Percentiles rank a stretch among this genome's conserved stretches.
phyloP scores from a whole-genome alignment of 2,888 invertebrate genomes.

The Malthinus seriepunctatus region DNA sequence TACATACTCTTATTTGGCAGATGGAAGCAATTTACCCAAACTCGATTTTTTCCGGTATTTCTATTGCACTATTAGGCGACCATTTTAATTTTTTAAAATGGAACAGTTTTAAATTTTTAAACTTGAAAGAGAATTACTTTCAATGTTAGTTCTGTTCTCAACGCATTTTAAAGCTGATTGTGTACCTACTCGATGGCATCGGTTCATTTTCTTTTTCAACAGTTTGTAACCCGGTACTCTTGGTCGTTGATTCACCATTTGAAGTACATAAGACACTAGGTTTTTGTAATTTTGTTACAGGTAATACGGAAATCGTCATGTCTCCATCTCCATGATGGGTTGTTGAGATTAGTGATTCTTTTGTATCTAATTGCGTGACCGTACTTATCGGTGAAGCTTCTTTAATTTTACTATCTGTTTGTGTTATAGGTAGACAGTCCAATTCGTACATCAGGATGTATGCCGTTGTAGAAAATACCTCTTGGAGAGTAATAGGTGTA shows the following conservation, averaged over 20 bases:
- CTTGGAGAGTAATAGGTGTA: slow-evolving; percentile 72
- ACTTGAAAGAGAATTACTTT: not conserved
- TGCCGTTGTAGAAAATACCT: slow-evolving; percentile 83
- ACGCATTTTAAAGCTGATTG: not conserved
- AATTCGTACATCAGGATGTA: slow-evolving; percentile 91
- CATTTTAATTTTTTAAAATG: slow-evolving; percentile 9
- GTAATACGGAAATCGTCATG: slow-evolving; percentile 49
- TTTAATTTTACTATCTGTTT: slow-evolving; percentile 51
- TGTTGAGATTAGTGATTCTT: slow-evolving; percentile 27
- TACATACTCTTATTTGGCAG: too few species aligned
- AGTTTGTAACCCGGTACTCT: not conserved
- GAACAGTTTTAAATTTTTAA: not conserved
- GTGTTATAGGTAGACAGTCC: slow-evolving; percentile 46
- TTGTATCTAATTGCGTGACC: slow-evolving; percentile 16
- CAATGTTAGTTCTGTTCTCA: not conserved
- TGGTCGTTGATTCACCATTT: slow-evolving; percentile 9
- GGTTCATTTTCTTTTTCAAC: slow-evolving; percentile 26
- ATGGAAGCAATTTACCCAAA: too few species aligned
- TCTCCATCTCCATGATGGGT: slow-evolving; percentile 38
- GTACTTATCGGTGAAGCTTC: slow-evolving; percentile 51
- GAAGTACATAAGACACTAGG: slow-evolving; percentile 19
- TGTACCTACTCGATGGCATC: slow-evolving; percentile 12
- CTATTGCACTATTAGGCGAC: slow-evolving; percentile 23
- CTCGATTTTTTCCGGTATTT: too few species aligned
- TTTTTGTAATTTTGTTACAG: slow-evolving; percentile 37